Evolutionary conservation across 2,113 vertebrate genomes (phyloP).

Genomic region (Vireo altiloquus): DNA sequence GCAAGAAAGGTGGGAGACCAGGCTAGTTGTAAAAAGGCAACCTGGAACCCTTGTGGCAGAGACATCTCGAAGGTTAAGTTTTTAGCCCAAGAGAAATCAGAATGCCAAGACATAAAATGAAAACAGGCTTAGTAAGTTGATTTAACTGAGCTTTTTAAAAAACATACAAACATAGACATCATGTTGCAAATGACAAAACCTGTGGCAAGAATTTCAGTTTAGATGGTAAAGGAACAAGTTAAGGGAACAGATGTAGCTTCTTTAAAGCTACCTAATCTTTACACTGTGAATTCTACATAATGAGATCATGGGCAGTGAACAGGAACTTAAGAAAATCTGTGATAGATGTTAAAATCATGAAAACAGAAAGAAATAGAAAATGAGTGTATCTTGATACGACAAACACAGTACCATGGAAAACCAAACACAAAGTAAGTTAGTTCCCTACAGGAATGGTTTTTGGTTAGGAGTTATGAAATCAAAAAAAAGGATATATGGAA

Average conservation of each 20-base stretch:
- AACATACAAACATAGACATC: not conserved
- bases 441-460: not conserved
- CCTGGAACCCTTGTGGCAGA: not conserved
- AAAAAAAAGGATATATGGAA: not conserved
- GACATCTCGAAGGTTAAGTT: not conserved
- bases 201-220: not conserved
- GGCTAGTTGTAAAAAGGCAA: not conserved
- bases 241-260: not conserved
- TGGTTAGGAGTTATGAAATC: not conserved
- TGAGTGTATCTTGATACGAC: not conserved
- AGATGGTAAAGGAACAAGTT: not conserved
- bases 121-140: not conserved
- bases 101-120: not conserved
- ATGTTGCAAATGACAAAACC: not conserved
- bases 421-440: not conserved
- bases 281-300: not conserved
- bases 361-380: not conserved
- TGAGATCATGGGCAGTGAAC: fast-evolving
- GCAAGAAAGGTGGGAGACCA: not conserved
- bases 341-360: not conserved
- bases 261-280: not conserved
- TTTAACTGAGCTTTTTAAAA: not conserved
- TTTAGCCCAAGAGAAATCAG: not conserved
- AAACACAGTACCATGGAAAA: not conserved
- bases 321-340: not conserved